Percentiles rank a stretch among this genome's conserved stretches.
phyloP scores from a whole-genome alignment of 2,888 invertebrate genomes.

The Scaptomyza caliginosa region DNA sequence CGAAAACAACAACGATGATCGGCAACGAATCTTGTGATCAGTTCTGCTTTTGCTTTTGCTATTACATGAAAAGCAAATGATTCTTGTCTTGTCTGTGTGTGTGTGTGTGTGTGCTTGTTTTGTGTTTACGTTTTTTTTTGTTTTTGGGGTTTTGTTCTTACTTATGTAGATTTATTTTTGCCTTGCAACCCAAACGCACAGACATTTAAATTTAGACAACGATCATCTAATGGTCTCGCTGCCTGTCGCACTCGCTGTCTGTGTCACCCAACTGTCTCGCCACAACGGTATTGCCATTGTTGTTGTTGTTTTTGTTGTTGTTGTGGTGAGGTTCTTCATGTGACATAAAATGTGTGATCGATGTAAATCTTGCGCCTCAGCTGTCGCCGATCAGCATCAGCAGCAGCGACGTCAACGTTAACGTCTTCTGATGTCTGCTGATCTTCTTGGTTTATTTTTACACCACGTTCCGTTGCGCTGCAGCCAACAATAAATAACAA shows the following conservation, averaged over 20 bases:
- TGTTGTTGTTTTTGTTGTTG: conserved; percentile 25
- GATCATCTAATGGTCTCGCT: conserved; percentile 78
- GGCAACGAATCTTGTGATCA: conserved; percentile 45
- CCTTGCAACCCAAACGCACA: conserved; percentile 78
- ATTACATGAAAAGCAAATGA: conserved; percentile 24
- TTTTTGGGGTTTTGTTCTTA: conserved; percentile 63
- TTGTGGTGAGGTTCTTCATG: conserved; percentile 54
- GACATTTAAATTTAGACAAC: conserved; percentile 75
- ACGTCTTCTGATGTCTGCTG: conserved; percentile 61
- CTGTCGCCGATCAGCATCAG: conserved; percentile 52
- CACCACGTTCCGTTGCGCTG: conserved; percentile 42
- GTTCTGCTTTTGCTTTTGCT: conserved; percentile 12
- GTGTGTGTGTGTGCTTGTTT: too few species aligned
- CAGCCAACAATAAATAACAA: conserved; percentile 22
- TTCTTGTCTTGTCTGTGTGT: too few species aligned
- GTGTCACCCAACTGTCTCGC: conserved; percentile 76
- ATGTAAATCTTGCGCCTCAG: conserved; percentile 74
- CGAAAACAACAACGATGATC: too few species aligned
- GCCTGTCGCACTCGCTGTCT: conserved; percentile 22
- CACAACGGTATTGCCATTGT: conserved; percentile 42
- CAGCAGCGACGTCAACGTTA: conserved; percentile 1
- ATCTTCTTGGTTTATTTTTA: conserved; percentile 72
- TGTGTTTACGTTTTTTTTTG: conserved; percentile 61
- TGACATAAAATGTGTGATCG: conserved; percentile 81
- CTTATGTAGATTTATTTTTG: conserved; percentile 77